These are phyloP conservation scores for Sigmodon hispidus DNA, from an alignment of 2,113 vertebrate genomes.

Conservation along the genomic window DNA sequence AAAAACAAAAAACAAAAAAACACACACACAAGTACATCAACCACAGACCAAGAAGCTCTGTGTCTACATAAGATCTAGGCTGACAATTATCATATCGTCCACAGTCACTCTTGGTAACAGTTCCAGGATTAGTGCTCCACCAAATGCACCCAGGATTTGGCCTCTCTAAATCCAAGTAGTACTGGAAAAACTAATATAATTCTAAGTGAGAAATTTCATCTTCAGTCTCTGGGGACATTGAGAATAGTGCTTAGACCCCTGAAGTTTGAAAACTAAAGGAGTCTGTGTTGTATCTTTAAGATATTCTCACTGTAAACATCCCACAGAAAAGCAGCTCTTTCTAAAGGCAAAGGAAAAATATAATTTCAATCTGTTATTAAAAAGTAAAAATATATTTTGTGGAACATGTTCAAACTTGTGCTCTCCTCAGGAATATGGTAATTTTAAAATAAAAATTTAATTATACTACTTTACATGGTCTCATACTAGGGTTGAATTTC, in stretches of 20 bases:
- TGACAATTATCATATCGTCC: background rate
- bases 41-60: background rate
- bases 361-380: background rate
- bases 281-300: background rate
- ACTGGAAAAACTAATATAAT: constrained; percentile 24
- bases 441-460: constrained; percentile 38
- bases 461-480: background rate
- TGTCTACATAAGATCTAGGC: background rate
- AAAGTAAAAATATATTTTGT: background rate
- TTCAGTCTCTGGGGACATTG: background rate
- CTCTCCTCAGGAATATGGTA: background rate
- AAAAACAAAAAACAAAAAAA: no score
- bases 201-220: background rate
- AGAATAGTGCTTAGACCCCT: background rate
- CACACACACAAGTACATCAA: constrained; percentile 70
- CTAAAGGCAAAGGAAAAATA: constrained; percentile 49
- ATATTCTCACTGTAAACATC: background rate
- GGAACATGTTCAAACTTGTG: constrained; percentile 38
- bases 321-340: constrained; percentile 23
- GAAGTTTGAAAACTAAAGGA: background rate
- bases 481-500: background rate
- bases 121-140: background rate
- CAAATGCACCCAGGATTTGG: background rate
- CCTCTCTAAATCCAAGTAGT: background rate
- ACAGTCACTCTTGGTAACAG: background rate